phyloP scores from a whole-genome alignment of 2,888 invertebrate genomes.

The Cyclophora albipunctata region DNA sequence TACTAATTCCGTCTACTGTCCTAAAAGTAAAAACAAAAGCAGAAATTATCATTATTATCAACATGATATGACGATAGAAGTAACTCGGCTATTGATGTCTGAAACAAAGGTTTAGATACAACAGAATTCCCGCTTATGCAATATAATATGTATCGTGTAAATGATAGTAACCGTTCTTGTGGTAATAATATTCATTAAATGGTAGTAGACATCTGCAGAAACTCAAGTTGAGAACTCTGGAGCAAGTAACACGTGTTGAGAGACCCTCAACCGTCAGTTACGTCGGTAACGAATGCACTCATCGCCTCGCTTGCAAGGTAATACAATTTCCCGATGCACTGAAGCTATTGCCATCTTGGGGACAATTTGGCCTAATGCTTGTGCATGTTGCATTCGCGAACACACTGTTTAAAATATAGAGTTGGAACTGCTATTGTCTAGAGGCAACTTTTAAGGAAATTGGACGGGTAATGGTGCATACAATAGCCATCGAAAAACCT shows the following conservation, averaged over 20 bases:
- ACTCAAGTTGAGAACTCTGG: slow-evolving; percentile 16
- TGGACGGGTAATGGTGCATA: slow-evolving; percentile 18
- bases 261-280: slow-evolving; percentile 45
- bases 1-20: no score
- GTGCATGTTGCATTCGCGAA: slow-evolving; percentile 38
- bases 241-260: slow-evolving; percentile 35
- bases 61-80: no score
- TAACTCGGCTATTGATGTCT: no score
- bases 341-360: slow-evolving; percentile 61
- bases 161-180: not conserved
- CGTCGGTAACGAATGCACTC: slow-evolving; percentile 62
- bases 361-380: slow-evolving; percentile 62
- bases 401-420: slow-evolving; percentile 48
- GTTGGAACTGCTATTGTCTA: slow-evolving; percentile 23
- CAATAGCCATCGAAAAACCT: slow-evolving; percentile 5
- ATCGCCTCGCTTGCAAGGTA: slow-evolving; percentile 50
- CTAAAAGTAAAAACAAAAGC: no score
- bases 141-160: no score
- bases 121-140: no score
- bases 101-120: no score
- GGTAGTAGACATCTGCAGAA: slow-evolving; percentile 7
- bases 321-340: slow-evolving; percentile 63
- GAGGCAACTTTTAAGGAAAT: slow-evolving; percentile 21
- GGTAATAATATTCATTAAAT: not conserved
- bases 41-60: no score